These are phyloP conservation scores for Haemorhous mexicanus DNA, from an alignment of 2,113 vertebrate genomes.

Conservation along the genomic window DNA sequence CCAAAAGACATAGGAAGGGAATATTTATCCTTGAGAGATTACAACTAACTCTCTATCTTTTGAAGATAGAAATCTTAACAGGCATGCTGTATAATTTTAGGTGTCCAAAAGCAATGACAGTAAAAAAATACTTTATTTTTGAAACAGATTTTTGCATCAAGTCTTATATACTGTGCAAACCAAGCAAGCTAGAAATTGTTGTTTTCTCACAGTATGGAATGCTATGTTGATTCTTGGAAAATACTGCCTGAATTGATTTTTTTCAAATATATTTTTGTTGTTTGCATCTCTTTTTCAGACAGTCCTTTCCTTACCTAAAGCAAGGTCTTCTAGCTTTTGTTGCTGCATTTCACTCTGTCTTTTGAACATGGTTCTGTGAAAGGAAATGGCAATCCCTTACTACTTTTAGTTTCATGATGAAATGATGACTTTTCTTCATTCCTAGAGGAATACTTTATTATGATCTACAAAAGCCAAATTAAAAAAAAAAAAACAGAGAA, in stretches of 20 bases:
- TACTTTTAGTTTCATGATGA: not conserved
- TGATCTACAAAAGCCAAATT: not conserved
- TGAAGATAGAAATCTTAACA: not conserved
- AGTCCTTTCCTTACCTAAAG: not conserved
- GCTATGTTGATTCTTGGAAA: not conserved
- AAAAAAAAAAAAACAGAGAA: conserved; percentile 26
- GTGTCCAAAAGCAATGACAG: not conserved
- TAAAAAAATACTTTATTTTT: not conserved
- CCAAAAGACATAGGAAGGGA: not conserved
- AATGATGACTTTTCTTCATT: not conserved
- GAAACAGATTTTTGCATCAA: conserved; percentile 29
- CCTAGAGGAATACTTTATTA: not conserved
- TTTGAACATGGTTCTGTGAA: not conserved
- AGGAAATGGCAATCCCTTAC: not conserved
- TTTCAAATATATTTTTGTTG: not conserved
- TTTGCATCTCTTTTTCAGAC: not conserved
- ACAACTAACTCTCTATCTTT: not conserved
- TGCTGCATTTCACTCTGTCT: not conserved
- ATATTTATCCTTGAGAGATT: not conserved
- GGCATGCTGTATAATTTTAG: not conserved
- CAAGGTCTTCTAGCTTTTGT: not conserved
- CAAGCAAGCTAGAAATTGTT: not conserved
- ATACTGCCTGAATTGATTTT: not conserved
- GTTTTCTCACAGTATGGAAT: not conserved
- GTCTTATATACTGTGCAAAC: not conserved